Percentiles rank a stretch among this genome's conserved stretches.
These are phyloP conservation scores for Gryllus longicercus DNA, from an alignment of 2,888 invertebrate species.

Conservation along the genomic window DNA sequence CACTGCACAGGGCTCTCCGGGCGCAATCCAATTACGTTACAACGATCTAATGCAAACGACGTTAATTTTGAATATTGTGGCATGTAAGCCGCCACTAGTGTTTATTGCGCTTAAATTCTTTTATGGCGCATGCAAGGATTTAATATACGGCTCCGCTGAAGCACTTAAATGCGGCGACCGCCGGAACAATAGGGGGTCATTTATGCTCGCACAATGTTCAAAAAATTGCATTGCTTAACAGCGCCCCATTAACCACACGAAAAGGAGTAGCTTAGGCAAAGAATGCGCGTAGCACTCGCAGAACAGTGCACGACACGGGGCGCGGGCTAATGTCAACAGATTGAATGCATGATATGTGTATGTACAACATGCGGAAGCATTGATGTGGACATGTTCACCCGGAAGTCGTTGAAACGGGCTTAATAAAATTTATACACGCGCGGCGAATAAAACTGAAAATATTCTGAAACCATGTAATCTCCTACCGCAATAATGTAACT, in stretches of 20 bases:
- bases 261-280: background rate
- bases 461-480: too few species aligned
- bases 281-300: too few species aligned
- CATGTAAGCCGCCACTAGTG: background rate
- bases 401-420: too few species aligned
- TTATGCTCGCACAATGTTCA: background rate
- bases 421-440: too few species aligned
- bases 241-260: background rate
- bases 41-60: constrained; percentile 8
- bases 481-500: too few species aligned
- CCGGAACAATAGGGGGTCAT: background rate
- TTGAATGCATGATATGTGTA: too few species aligned
- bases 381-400: too few species aligned
- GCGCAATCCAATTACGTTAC: background rate
- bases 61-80: background rate
- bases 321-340: too few species aligned
- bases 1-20: background rate
- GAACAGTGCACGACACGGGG: too few species aligned
- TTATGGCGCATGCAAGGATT: constrained; percentile 7
- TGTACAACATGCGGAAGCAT: too few species aligned
- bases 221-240: constrained; percentile 2
- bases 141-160: constrained; percentile 5
- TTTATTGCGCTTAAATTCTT: constrained; percentile 10
- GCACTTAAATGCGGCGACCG: background rate
- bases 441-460: too few species aligned